phyloP scores from a whole-genome alignment of 1,140 invertebrate genomes.

The Batillaria attramentaria region DNA sequence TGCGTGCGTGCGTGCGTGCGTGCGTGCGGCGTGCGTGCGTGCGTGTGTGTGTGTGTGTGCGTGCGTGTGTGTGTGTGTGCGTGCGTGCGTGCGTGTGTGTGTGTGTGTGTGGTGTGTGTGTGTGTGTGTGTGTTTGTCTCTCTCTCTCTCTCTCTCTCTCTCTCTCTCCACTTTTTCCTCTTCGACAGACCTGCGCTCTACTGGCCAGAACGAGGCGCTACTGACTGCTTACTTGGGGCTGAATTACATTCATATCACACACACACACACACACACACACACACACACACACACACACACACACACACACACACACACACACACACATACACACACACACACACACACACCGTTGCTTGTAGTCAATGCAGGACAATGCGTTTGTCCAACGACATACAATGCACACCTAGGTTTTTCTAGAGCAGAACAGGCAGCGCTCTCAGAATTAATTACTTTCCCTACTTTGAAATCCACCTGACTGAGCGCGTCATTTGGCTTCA shows the following conservation, averaged over 20 bases:
- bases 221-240: not conserved
- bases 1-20: not conserved
- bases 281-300: constrained; percentile 1
- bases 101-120: not conserved
- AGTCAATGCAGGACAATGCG: too few relatives aligned
- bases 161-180: not conserved
- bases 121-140: not conserved
- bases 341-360: too few relatives aligned
- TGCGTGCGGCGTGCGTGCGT: not conserved
- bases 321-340: not conserved
- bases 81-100: not conserved
- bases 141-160: constrained; percentile 2
- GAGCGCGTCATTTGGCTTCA: too few relatives aligned
- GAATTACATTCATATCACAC: not conserved
- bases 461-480: too few relatives aligned
- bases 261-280: not conserved
- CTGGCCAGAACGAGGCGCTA: not conserved
- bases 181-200: not conserved
- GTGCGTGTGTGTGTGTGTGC: not conserved
- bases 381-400: too few relatives aligned
- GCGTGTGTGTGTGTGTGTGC: constrained; percentile 9
- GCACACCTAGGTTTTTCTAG: too few relatives aligned
- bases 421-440: too few relatives aligned
- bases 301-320: not conserved
- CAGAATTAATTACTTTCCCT: too few relatives aligned